Evolutionary conservation across 2,113 vertebrate species (phyloP), one percentile per base, ranked within the genome.

Genomic region (Chauna torquata): DNA sequence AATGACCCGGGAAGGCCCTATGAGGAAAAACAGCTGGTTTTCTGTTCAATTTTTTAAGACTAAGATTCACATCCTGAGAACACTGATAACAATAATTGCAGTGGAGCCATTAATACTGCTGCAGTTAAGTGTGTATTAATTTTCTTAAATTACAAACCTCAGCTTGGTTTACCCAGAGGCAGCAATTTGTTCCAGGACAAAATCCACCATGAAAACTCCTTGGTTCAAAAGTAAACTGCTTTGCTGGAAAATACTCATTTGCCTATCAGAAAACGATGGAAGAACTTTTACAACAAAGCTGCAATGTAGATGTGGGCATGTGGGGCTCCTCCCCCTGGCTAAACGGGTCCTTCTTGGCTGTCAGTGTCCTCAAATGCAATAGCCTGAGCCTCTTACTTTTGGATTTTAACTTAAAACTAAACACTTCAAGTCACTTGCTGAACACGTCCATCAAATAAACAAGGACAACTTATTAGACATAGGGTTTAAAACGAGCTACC

Each of bases 121-220:
- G 68, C 65, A 74, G 68, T 58, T 95, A 83, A 88, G 38, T 9
- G 1, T 23, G 82, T 59, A 77, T 88, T 93, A 45, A 88, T 88
- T 86, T 81, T 81, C 64, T 55, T n/a, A 62, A 55, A n/a, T 64
- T 76, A 58, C 42, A 90, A 62, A 83, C 90, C 69, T 76, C 82
- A 78, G 30, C 52, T 57, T n/a, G 9, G 16, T 89, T 90, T 82
- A 72, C 52, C 65, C 88, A 2, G 9, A 91, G 94, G 91, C 88
- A 87, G 40, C 16, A 84, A 87, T 94, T 92, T 94, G 57, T 85
- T 87, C 83, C 77, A 65, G 83, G 65, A 79, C 57, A 79, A 97
- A 91, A 81, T 74, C 90, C 86, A 90, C 65, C 50, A 13, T 0
- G 8, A 92, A 82, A 92, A 66, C 9, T 64, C 49, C 59, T 70